Conservation (phyloP, 2,888 invertebrate species). For the Papilio elwesi region DNA sequence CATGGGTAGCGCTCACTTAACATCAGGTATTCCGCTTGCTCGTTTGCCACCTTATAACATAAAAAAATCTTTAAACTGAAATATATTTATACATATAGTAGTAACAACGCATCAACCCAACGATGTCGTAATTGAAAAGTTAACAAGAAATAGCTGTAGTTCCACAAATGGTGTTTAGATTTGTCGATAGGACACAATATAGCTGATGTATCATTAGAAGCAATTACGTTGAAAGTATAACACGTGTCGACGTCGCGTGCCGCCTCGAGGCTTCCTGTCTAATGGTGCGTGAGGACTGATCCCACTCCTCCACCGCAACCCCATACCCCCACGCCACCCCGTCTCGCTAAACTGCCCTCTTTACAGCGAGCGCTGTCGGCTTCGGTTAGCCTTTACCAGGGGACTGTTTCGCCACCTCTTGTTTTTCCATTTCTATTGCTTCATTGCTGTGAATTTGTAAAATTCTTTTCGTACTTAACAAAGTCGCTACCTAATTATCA, state of each 20-base stretch:
- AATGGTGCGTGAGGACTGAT: conserved; percentile 73
- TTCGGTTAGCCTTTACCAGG: conserved; percentile 39
- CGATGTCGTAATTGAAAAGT: conserved; percentile 20
- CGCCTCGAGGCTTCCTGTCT: conserved; percentile 68
- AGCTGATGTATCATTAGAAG: conserved; percentile 66
- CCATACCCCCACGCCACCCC: conserved; percentile 46
- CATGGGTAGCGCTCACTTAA: too few relatives aligned
- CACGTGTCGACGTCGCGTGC: conserved; percentile 76
- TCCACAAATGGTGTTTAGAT: conserved; percentile 35
- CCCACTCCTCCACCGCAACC: conserved; percentile 51
- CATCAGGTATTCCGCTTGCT: too few relatives aligned
- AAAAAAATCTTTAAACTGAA: background rate
- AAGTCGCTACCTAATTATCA: conserved; percentile 33
- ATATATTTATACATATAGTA: background rate
- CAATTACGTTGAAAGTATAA: conserved; percentile 80
- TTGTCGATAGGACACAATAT: conserved; percentile 33
- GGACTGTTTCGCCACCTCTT: conserved; percentile 37
- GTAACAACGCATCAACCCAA: conserved; percentile 35
- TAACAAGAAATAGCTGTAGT: conserved; percentile 21
- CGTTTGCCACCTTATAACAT: background rate
- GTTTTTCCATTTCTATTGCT: conserved; percentile 31
- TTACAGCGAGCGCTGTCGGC: conserved; percentile 50
- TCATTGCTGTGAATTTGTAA: conserved; percentile 20
- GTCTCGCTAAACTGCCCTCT: conserved; percentile 66
- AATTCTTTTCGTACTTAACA: conserved; percentile 17